These are phyloP conservation scores for Gephyroberyx darwinii DNA, from an alignment of 2,797 vertebrate species.

Conservation along the genomic window DNA sequence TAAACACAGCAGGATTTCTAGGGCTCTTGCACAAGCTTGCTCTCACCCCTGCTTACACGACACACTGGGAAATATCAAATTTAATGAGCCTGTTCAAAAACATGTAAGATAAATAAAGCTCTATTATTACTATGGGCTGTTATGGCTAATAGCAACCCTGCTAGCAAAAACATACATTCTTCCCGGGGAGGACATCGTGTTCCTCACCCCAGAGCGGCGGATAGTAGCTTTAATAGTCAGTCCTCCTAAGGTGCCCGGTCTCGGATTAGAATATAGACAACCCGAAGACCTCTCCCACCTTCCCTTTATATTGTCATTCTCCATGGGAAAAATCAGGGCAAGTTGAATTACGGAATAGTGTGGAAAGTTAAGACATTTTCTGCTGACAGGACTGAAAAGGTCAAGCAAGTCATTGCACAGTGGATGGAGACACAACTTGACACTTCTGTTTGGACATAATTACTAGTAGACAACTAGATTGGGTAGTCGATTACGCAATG, in stretches of 20 bases:
- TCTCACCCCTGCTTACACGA: conserved; percentile 41
- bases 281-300: neutral
- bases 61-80: conserved; percentile 74
- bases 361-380: conserved; percentile 7
- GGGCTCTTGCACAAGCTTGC: conserved; percentile 51
- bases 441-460: conserved; percentile 38
- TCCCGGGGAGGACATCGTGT: conserved; percentile 66
- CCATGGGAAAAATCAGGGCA: neutral
- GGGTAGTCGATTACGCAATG: conserved; percentile 11
- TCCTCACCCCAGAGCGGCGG: conserved; percentile 36
- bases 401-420: conserved; percentile 10
- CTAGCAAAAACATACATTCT: conserved; percentile 36
- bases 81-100: conserved; percentile 57
- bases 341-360: neutral
- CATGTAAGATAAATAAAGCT: conserved; percentile 61
- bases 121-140: conserved; percentile 62
- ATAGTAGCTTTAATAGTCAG: conserved; percentile 23
- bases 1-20: conserved; percentile 59
- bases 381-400: conserved; percentile 18
- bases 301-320: neutral
- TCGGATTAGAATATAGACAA: conserved; percentile 10
- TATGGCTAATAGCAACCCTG: conserved; percentile 41
- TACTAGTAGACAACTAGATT: conserved; percentile 19
- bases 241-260: conserved; percentile 34
- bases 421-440: neutral